These are phyloP conservation scores for Pogonus chalceus DNA, from an alignment of 1,140 invertebrate genomes.

Conservation along the genomic window DNA sequence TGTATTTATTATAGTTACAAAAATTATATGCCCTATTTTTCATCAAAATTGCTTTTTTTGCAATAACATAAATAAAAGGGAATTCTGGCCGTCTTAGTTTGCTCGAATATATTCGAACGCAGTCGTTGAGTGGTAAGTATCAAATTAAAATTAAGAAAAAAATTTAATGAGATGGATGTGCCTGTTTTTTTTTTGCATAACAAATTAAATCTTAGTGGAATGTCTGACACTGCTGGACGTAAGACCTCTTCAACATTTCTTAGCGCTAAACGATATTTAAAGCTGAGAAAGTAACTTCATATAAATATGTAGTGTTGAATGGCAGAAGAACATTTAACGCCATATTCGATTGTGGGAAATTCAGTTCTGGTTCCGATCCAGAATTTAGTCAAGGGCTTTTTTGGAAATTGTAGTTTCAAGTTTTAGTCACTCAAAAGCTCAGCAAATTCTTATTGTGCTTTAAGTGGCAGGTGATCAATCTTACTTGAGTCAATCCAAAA, in stretches of 20 bases:
- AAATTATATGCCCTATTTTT: constrained; percentile 12
- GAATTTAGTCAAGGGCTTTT: constrained; percentile 12
- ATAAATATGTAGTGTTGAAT: constrained; percentile 22
- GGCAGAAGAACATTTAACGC: constrained; percentile 14
- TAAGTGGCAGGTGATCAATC: neutral
- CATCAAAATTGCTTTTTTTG: constrained; percentile 15
- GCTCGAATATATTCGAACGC: no score
- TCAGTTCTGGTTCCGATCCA: constrained; percentile 15
- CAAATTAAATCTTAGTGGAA: constrained; percentile 19
- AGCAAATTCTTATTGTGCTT: constrained; percentile 16
- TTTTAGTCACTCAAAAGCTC: constrained; percentile 18
- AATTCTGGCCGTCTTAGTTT: no score
- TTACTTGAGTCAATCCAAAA: constrained; percentile 4
- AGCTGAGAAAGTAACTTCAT: constrained; percentile 20
- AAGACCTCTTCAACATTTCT: constrained; percentile 19
- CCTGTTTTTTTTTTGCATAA: constrained; percentile 14
- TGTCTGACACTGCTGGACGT: constrained; percentile 11
- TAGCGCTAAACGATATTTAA: constrained; percentile 20
- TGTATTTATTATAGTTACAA: no score
- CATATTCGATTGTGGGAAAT: constrained; percentile 15
- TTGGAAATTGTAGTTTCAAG: constrained; percentile 14
- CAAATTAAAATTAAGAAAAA: no score
- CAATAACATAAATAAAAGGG: constrained; percentile 14
- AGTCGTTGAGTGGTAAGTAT: no score
- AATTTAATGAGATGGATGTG: constrained; percentile 10